Base-by-base conservation (phyloP, 2,888 invertebrate species). In the Candidula unifasciata region DNA sequence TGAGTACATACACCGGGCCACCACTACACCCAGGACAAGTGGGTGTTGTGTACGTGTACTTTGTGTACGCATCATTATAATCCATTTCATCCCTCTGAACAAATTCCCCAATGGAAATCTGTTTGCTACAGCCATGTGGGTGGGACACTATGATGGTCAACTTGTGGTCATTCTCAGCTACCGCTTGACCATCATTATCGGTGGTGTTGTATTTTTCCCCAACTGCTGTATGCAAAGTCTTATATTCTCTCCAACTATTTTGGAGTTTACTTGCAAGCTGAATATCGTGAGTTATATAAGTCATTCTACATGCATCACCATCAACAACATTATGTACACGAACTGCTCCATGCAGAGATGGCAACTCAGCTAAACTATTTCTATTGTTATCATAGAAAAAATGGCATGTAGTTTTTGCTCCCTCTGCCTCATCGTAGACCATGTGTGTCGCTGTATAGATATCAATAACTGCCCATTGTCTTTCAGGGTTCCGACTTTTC, bases 131-230 rank as follows among this genome's bases (percentile, higher is more conserved):
- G 24, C 80, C 80, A n/a, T 80, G 80, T 0, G 80, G 80, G 54
- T 80, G 80, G 24, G 80, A 80, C 1, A 80, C 68, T 52, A 80
- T 68, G 27, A 80, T 35, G 24, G 80, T 69, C 52, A 80, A 27
- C 3, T 80, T 68, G 35, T 60, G 8, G 16, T 77, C 35, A 35
- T 60, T 24, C 10, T 21, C 30, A n/a, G n/a, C 57, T 57, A 30
- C 21, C 5, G 21, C 13, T 16, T 57, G 18, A 33, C 57, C 5
- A 57, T 54, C 18, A 0, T 54, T 16, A 21, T 30, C 0, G 5
- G 2, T 35, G 8, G 60, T 33, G 6, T 60, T 57, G n/a, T 57
- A 77, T 21, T 60, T 57, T 10, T 60, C 60, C n/a, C 77, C 57
- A 57, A 60, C 60, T 30, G 30, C 2, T 21, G 54, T 30, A 54